phyloP scores from a whole-genome alignment of 2,113 vertebrate genomes.

The Pseudonaja textilis region DNA sequence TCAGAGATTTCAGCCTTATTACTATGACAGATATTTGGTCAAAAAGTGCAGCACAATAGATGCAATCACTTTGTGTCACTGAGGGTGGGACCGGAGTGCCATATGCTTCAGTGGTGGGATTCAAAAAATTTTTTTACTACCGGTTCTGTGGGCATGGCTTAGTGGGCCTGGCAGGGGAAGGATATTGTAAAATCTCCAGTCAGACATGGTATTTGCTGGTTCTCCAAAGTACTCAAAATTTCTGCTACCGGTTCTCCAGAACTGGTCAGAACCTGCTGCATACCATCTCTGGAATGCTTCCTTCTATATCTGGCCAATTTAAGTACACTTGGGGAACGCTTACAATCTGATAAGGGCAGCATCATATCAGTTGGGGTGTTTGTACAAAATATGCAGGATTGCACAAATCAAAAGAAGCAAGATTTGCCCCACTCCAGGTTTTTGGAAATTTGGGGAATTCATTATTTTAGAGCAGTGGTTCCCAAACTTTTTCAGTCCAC shows the following conservation, averaged over 20 bases:
- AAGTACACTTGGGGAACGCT: background rate
- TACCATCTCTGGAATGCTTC: background rate
- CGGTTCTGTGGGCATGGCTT: too few species aligned
- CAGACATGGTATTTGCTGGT: too few species aligned
- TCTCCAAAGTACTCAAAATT: too few species aligned
- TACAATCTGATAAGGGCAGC: background rate
- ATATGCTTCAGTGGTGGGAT: background rate
- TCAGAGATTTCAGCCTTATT: background rate
- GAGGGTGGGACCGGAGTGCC: background rate
- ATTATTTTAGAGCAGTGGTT: background rate
- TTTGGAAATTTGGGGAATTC: background rate
- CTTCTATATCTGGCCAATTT: background rate
- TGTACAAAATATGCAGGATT: background rate
- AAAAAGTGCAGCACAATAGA: background rate
- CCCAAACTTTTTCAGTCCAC: too few species aligned
- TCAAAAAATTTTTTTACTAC: too few species aligned
- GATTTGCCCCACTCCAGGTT: background rate
- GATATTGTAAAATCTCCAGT: too few species aligned
- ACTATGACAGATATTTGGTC: background rate
- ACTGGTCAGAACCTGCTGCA: too few species aligned
- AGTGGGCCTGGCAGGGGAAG: too few species aligned
- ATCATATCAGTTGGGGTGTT: background rate
- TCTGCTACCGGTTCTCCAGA: too few species aligned
- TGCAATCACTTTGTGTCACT: background rate
- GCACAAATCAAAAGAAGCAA: background rate